Conservation (phyloP, 2,888 invertebrate species). For the Chydorus sphaericus region DNA sequence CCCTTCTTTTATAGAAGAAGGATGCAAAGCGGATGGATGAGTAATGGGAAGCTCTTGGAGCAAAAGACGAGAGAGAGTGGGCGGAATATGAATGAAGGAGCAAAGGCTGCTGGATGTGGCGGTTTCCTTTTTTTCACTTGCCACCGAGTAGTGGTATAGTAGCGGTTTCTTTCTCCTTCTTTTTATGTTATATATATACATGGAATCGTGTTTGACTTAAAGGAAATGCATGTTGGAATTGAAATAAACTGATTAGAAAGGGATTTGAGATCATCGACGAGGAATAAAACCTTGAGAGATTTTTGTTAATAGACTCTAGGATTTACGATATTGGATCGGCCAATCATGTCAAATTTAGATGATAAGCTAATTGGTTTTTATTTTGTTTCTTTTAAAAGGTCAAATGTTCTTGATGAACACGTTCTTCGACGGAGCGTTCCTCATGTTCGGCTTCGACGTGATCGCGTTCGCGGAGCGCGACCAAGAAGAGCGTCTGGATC, state of each 20-base stretch:
- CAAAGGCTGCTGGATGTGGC: background rate
- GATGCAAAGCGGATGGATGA: background rate
- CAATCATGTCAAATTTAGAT: no score
- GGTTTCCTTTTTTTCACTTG: background rate
- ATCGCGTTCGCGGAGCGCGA: slow-evolving; percentile 80
- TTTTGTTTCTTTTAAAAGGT: no score
- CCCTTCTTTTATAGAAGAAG: background rate
- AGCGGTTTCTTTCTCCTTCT: background rate
- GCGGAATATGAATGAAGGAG: background rate
- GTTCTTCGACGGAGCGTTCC: slow-evolving; percentile 87
- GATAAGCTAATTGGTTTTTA: no score
- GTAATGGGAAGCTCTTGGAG: background rate
- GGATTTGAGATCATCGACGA: no score
- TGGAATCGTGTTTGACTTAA: background rate
- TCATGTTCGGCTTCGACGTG: slow-evolving; percentile 80
- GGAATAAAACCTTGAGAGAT: no score
- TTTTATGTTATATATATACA: background rate
- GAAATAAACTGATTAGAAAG: background rate
- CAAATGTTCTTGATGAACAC: slow-evolving; percentile 67
- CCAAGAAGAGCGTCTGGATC: slow-evolving; percentile 80
- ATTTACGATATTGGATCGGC: no score
- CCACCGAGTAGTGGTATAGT: background rate
- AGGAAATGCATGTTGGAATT: background rate
- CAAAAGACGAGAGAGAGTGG: background rate
- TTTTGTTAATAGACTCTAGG: no score